These are phyloP conservation scores for Harmothoe impar DNA, from an alignment of 2,888 invertebrate species.

Conservation along the genomic window DNA sequence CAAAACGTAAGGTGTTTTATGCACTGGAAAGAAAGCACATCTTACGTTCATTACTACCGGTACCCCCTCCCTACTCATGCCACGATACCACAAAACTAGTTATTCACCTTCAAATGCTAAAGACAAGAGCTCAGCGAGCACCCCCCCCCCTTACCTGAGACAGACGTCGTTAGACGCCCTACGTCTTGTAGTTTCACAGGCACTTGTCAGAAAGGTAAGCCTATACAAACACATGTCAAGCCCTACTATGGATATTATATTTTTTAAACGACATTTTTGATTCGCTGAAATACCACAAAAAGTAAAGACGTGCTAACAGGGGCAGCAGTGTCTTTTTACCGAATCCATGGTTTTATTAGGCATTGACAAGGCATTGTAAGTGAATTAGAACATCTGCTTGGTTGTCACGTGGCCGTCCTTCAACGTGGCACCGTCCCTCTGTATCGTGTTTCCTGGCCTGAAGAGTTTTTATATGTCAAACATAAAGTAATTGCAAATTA, in stretches of 20 bases:
- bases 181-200: background rate
- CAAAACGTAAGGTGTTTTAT: too few species aligned
- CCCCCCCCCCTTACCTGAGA: too few species aligned
- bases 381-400: slow-evolving; percentile 29
- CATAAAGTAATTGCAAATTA: slow-evolving; percentile 8
- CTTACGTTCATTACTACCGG: too few species aligned
- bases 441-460: background rate
- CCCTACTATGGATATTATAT: background rate
- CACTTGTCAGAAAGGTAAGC: slow-evolving; percentile 23
- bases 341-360: background rate
- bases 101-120: too few species aligned
- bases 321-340: background rate
- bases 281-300: background rate
- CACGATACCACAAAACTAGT: too few species aligned
- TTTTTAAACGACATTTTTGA: background rate
- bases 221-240: background rate
- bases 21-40: too few species aligned
- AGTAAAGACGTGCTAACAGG: background rate
- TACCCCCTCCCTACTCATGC: too few species aligned
- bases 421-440: background rate
- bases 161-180: background rate
- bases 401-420: background rate
- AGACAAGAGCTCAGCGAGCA: too few species aligned
- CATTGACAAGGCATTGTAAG: slow-evolving; percentile 4
- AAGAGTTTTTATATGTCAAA: background rate